These are phyloP conservation scores for Pangasius sanitwongsei DNA, from an alignment of 2,797 vertebrate species.

Conservation along the genomic window DNA sequence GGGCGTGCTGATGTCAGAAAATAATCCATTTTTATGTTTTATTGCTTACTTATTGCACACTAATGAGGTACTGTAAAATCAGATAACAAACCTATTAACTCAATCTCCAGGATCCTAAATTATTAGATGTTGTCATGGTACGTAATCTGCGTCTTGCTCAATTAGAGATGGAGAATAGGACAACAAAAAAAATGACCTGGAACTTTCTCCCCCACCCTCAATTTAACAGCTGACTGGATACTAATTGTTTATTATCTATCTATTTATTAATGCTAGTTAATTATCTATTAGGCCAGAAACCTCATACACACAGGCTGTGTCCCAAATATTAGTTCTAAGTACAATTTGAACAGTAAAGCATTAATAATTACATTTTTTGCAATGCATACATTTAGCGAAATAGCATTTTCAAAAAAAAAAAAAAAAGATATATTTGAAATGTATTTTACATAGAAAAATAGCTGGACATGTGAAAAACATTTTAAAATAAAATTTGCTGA, in stretches of 20 bases:
- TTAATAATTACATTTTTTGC: background rate
- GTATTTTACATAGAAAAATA: background rate
- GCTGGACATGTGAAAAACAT: no score
- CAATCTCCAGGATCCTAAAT: background rate
- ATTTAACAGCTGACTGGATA: no score
- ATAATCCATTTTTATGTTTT: background rate
- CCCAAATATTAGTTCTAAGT: no score
- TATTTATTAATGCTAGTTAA: no score
- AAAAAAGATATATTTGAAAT: no score
- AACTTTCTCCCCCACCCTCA: background rate
- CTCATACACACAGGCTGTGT: background rate
- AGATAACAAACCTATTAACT: background rate
- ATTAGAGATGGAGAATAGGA: constrained; percentile 8
- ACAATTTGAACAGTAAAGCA: background rate
- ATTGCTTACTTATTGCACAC: background rate
- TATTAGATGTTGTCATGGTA: background rate
- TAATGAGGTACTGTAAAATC: background rate
- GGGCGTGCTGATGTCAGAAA: no score
- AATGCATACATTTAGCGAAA: background rate
- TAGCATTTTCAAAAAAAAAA: no score
- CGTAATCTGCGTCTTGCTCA: background rate
- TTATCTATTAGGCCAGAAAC: no score
- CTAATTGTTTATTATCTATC: no score
- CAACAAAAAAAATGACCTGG: background rate
- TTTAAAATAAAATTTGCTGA: background rate